Evolutionary conservation across 2,888 invertebrate genomes (phyloP).

Genomic region (Dryococelus australis): DNA sequence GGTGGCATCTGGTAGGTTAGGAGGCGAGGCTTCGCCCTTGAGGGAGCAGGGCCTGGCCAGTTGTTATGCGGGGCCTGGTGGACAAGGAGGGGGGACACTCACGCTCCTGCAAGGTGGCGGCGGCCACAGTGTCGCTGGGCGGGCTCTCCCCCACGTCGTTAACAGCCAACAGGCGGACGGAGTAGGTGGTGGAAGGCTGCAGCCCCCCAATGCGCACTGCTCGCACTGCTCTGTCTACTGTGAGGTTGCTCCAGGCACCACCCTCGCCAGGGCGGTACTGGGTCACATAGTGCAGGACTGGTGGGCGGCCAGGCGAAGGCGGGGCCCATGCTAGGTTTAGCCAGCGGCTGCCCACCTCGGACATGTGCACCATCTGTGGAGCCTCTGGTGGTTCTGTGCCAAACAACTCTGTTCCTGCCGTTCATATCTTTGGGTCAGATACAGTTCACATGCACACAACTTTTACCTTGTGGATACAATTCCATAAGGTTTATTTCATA

Average conservation of each 20-base stretch:
- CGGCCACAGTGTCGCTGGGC: constrained; percentile 38
- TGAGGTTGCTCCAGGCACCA: background rate
- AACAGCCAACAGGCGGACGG: constrained; percentile 56
- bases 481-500: too few species aligned
- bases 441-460: too few species aligned
- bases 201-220: constrained; percentile 51
- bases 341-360: constrained; percentile 71
- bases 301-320: constrained; percentile 81
- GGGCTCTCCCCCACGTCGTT: constrained; percentile 57
- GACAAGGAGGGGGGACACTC: background rate
- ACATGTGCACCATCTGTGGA: constrained; percentile 70
- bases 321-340: constrained; percentile 75
- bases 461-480: too few species aligned
- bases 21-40: too few species aligned
- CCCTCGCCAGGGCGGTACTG: constrained; percentile 62
- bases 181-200: constrained; percentile 56
- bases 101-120: constrained; percentile 37
- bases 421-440: too few species aligned
- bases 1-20: too few species aligned
- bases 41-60: too few species aligned
- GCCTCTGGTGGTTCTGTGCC: constrained; percentile 76
- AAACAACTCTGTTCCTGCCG: too few species aligned
- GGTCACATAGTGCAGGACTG: constrained; percentile 77
- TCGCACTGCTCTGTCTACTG: background rate
- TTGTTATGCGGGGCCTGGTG: background rate